Conservation (phyloP, 2,113 vertebrate genomes). For the Bothrops jararaca region DNA sequence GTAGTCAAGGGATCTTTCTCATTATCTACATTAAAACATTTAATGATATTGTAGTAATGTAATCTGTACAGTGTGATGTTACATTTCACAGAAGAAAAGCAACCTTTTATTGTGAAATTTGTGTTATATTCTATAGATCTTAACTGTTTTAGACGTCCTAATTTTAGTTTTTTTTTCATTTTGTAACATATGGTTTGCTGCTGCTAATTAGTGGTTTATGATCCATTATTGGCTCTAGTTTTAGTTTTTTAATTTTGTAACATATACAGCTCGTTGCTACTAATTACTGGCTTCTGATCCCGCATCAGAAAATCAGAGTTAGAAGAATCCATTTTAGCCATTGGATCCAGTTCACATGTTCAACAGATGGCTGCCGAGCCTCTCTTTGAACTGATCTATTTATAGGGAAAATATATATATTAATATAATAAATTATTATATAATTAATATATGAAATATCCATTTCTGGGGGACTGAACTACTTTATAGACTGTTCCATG, state of each 20-base stretch:
- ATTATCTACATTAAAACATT: background rate
- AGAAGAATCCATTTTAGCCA: background rate
- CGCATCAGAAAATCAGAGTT: background rate
- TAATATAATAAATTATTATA: background rate
- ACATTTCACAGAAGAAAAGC: background rate
- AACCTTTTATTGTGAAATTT: background rate
- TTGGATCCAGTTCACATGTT: background rate
- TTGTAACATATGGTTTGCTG: background rate
- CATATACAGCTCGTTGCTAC: background rate
- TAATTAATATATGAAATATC: background rate
- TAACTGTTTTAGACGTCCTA: background rate
- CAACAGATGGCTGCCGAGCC: background rate
- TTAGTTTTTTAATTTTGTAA: background rate
- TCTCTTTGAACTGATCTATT: background rate
- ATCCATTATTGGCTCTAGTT: background rate
- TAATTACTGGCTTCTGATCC: background rate
- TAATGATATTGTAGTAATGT: background rate
- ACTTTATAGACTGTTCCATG: background rate
- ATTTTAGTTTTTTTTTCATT: background rate
- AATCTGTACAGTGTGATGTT: too few species aligned
- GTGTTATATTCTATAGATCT: background rate
- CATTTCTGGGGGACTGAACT: background rate
- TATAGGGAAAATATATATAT: background rate
- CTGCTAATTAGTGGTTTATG: background rate
- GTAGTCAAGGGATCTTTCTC: background rate